Base-by-base conservation (phyloP, 2,797 vertebrate genomes). In the Xiphophorus birchmanni region DNA sequence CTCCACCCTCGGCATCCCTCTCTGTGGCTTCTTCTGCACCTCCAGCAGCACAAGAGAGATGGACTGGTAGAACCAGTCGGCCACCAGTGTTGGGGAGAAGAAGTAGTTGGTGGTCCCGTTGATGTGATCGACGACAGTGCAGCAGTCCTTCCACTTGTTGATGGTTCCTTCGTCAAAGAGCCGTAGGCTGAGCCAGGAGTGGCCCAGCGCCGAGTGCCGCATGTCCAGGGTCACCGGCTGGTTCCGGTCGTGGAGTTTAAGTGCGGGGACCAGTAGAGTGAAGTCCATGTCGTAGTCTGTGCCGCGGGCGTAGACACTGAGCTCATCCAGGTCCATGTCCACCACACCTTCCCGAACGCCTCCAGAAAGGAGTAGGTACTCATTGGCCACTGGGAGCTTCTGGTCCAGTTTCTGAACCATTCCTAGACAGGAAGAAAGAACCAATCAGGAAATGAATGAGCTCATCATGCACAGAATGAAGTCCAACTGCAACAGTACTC, bases 401-500 rank as follows among this genome's bases (percentile, higher is more conserved):
- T 99, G 97, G 94, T 99, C 98, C 87, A 99, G 89, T 91, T 99
- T 99, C 92, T 99, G 98, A 52, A 99, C 98, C 98, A 99, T 98
- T 50, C 98, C 98, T 99, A 74, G 37, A 71, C 35, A 67, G 88
- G 37, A 83, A 91, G 78, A n/a, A 75, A 17, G 17, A 69, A 29
- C 75, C 1, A 32, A 52, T 80, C 21, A 58, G 44, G 45, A 5
- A 3, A 58, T 42, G 2, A 21, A 58, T 47, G n/a, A 18, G 8
- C 29, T 35, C 29, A 23, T 73, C 29, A 21, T 2, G 1, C 58
- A 15, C 29, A 32, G 29, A 63, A 35, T 47, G 37, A 37, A 52
- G 29, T 12, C 15, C 45, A 73, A 32, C 18, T 29, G 42, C 69
- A 72, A 6, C 40, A n/a, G 4, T 4, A 1, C 8, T 10, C 10